Percentiles rank a stretch among this genome's conserved stretches.
Evolutionary conservation across 1,140 invertebrate species (phyloP).

Genomic region (Camponotus floridanus): DNA sequence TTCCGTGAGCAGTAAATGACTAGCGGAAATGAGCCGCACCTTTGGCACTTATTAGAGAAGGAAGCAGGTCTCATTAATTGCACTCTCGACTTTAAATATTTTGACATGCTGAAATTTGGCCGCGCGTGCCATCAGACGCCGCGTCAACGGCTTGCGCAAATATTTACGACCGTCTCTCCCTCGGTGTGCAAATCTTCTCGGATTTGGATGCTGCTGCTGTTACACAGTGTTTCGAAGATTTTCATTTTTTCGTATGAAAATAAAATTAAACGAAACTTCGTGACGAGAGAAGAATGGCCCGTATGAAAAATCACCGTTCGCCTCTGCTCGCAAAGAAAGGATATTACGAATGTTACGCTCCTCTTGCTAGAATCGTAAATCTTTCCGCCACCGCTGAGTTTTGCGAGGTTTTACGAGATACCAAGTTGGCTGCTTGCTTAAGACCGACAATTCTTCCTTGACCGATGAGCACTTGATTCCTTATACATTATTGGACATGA

Average conservation of each 20-base stretch:
- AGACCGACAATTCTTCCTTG: slow-evolving; percentile 9
- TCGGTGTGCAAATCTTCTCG: slow-evolving; percentile 14
- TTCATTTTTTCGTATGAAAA: slow-evolving; percentile 62
- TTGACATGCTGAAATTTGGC: slow-evolving; percentile 31
- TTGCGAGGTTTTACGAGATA: slow-evolving; percentile 46
- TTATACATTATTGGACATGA: slow-evolving; percentile 5
- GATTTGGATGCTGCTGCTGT: not conserved
- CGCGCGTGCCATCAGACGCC: slow-evolving; percentile 22
- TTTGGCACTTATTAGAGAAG: not conserved
- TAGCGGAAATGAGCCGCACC: not conserved
- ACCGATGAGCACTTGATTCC: slow-evolving; percentile 40
- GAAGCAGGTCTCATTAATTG: slow-evolving; percentile 27
- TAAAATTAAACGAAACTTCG: slow-evolving; percentile 63
- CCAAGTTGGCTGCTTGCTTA: slow-evolving; percentile 45
- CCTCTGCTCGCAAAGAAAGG: slow-evolving; percentile 54
- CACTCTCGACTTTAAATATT: slow-evolving; percentile 46
- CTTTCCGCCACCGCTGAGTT: slow-evolving; percentile 59
- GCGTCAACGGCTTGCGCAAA: slow-evolving; percentile 23
- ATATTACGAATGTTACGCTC: slow-evolving; percentile 75
- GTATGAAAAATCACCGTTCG: slow-evolving; percentile 69
- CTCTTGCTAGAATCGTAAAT: slow-evolving; percentile 74
- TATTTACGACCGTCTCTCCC: slow-evolving; percentile 41
- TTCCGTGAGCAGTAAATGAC: not conserved
- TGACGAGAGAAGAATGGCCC: slow-evolving; percentile 50
- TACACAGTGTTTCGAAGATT: not conserved